Evolutionary conservation across 2,113 vertebrate species (phyloP).

Genomic region (Athene noctua): DNA sequence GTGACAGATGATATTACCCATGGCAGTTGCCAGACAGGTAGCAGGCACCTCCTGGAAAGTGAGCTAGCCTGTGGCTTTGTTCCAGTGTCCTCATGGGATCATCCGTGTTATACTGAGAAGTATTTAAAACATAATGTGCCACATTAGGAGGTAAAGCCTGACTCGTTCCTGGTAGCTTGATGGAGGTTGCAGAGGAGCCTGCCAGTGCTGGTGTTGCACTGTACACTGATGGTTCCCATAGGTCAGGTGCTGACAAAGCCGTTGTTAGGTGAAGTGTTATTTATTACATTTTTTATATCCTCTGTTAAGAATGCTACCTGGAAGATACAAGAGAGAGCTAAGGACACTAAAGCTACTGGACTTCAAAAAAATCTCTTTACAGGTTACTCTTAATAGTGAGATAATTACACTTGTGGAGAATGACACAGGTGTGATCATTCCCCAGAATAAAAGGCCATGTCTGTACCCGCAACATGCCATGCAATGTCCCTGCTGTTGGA

Average conservation of each 20-base stretch:
- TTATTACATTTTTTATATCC: background rate
- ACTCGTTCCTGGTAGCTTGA: background rate
- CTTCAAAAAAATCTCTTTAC: background rate
- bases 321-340: background rate
- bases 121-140: background rate
- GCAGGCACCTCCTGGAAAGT: background rate
- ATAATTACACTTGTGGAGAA: background rate
- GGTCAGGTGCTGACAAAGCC: background rate
- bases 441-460: background rate
- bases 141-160: background rate
- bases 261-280: background rate
- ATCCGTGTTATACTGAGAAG: background rate
- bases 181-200: background rate
- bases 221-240: fast-evolving
- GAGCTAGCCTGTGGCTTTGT: background rate
- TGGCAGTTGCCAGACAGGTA: background rate
- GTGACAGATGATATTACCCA: fast-evolving
- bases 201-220: background rate
- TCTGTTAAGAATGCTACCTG: background rate
- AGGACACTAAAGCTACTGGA: background rate
- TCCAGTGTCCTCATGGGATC: background rate
- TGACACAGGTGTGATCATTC: background rate
- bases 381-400: background rate
- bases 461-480: background rate
- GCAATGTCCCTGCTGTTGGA: background rate